These are phyloP conservation scores for Caenorhabditis macrosperma DNA, from an alignment of 2,888 invertebrate species.

Conservation along the genomic window DNA sequence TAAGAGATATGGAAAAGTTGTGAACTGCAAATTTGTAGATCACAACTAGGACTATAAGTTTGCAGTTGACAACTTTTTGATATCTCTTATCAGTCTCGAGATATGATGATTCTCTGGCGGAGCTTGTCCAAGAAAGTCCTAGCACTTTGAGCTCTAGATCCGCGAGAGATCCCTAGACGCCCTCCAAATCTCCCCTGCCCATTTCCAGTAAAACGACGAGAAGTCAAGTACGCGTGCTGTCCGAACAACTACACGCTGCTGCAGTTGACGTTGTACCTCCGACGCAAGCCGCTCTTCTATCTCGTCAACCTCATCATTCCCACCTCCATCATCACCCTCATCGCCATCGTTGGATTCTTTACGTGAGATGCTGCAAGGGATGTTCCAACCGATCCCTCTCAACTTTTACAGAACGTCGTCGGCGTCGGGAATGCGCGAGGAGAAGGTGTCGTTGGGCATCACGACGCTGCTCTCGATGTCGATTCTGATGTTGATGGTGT, in stretches of 20 bases:
- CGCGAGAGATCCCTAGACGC: too few relatives aligned
- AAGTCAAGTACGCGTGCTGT: constrained; percentile 79
- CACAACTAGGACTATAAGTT: too few relatives aligned
- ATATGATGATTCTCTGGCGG: too few relatives aligned
- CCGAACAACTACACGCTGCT: constrained; percentile 80
- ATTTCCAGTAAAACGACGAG: constrained; percentile 71
- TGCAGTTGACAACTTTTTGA: too few relatives aligned
- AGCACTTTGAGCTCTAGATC: too few relatives aligned
- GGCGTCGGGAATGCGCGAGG: constrained; percentile 81
- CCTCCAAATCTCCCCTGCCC: too few relatives aligned
- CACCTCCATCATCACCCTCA: constrained; percentile 79
- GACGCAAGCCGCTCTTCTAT: constrained; percentile 80
- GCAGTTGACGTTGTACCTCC: constrained; percentile 74
- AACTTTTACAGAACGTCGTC: constrained; percentile 80
- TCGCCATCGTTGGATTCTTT: constrained; percentile 81
- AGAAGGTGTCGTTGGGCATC: constrained; percentile 82
- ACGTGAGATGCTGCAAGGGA: constrained; percentile 79
- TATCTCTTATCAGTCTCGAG: too few relatives aligned
- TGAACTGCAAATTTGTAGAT: too few relatives aligned
- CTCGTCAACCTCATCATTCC: constrained; percentile 80
- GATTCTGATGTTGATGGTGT: constrained; percentile 82
- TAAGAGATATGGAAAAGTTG: too few relatives aligned
- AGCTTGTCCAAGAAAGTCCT: too few relatives aligned
- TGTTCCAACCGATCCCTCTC: not conserved
- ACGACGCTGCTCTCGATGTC: constrained; percentile 82